These are phyloP conservation scores for Pelochelys cantorii DNA, from an alignment of 2,797 vertebrate species.

Conservation along the genomic window DNA sequence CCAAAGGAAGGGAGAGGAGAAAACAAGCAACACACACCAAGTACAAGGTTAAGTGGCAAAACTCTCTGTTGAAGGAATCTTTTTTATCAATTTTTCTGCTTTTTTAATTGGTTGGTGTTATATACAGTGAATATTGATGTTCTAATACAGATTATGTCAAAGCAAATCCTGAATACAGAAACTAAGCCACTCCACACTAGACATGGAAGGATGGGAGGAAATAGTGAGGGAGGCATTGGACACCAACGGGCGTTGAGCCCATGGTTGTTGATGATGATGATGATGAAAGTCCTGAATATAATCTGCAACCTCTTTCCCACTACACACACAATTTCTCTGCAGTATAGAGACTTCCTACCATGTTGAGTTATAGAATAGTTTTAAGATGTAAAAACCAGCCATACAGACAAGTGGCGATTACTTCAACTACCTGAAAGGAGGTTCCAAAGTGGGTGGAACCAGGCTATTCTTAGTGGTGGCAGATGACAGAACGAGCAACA, in stretches of 20 bases:
- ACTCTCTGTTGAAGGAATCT: neutral
- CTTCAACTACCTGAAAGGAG: no score
- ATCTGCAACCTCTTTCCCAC: neutral
- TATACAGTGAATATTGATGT: neutral
- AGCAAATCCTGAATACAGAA: neutral
- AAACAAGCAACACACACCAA: neutral
- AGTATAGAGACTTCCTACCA: neutral
- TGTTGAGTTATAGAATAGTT: neutral
- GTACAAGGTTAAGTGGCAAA: neutral
- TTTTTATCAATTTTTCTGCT: slow-evolving; percentile 11
- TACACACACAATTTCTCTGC: neutral
- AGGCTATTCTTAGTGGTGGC: no score
- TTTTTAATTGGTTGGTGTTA: neutral
- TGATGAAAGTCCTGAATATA: slow-evolving; percentile 3
- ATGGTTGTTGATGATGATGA: no score
- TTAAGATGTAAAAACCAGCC: neutral
- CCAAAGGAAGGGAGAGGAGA: neutral
- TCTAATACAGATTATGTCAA: slow-evolving; percentile 18
- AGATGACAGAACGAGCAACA: no score
- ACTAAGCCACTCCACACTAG: no score
- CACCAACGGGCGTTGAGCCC: no score
- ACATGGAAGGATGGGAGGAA: no score
- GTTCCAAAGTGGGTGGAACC: no score
- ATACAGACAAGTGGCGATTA: neutral
- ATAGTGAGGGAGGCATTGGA: no score